Base-by-base conservation (phyloP, 2,113 vertebrate species). In the Cynoglossus semilaevis region DNA sequence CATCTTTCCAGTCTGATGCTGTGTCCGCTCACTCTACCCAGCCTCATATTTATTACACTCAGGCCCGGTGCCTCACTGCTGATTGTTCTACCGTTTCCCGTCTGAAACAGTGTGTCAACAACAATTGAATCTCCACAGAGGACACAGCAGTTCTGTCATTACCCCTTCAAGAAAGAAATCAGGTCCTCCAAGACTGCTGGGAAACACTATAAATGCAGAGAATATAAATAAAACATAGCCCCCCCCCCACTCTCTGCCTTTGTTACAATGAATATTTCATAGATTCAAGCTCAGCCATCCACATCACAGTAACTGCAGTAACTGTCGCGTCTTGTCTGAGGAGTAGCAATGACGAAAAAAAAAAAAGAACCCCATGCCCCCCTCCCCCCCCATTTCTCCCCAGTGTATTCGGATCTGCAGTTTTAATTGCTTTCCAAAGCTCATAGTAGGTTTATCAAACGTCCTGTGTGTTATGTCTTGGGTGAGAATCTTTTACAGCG, bases 201-300 rank as follows among this genome's bases (percentile, higher is more conserved):
- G 12, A 12, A 41, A 41, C 22, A 29, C 51, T 58, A 72, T 70
- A 67, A 72, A 87, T 67, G 70, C 66, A 73, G 67, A 79, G 63
- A 13, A 43, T n/a, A 70, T 87, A 55, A 82, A 89, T 87, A 67
- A 84, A 56, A 86, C 77, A 85, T 74, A 1, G 46, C 61, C 3
- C 56, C 69, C 72, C 63, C 80, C 15, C 49, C 57, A 44, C 43
- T 56, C 52, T 46, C 18, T 14, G 38, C 57, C 22, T 22, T 49
- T 59, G 58, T 61, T 57, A 13, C 68, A 80, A 89, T 90, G 58
- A 87, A 90, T 88, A 88, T 88, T 90, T 87, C 61, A 88, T 87
- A 61, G 63, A 75, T 73, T 63, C 50, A 59, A 62, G 67, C 75
- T 72, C 76, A 80, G 67, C 61, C 79, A 74, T 81, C 53, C 80